A percentile compares a stretch with the other conserved stretches of the same genome.
phyloP scores from a whole-genome alignment of 1,140 invertebrate genomes.

The Armadillidium nasatum region DNA sequence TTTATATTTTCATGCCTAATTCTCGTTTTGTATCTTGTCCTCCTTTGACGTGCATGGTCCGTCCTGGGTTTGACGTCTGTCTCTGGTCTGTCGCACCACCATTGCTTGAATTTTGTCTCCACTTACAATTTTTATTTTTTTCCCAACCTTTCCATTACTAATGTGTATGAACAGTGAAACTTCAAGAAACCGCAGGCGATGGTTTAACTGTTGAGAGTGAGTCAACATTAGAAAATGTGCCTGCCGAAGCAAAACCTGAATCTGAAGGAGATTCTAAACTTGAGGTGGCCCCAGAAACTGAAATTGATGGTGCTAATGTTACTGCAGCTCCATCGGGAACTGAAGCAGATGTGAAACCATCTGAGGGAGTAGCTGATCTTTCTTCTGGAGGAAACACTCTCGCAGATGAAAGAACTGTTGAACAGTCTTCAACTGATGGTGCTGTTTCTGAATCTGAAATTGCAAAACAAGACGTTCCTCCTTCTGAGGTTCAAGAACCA shows the following conservation, averaged over 20 bases:
- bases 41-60: not conserved
- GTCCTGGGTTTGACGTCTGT: not conserved
- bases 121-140: not conserved
- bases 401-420: not conserved
- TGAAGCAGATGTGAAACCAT: not conserved
- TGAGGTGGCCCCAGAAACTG: too few species aligned
- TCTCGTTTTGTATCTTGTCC: not conserved
- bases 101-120: not conserved
- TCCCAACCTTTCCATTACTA: not conserved
- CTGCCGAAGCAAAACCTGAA: not conserved
- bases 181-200: not conserved
- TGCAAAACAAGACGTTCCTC: not conserved
- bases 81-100: not conserved
- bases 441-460: not conserved
- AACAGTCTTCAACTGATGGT: too few species aligned
- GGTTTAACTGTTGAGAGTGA: not conserved
- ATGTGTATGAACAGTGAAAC: not conserved
- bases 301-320: too few species aligned
- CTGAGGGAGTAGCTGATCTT: not conserved
- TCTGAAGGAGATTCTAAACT: too few species aligned
- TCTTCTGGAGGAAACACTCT: not conserved
- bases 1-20: too few species aligned
- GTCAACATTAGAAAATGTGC: not conserved
- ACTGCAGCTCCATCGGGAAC: too few species aligned
- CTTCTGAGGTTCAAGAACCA: too few species aligned